A percentile compares a stretch with the other conserved stretches of the same genome.
These are phyloP conservation scores for Tychaedon coryphoeus DNA, from an alignment of 2,113 vertebrate species.

Conservation along the genomic window DNA sequence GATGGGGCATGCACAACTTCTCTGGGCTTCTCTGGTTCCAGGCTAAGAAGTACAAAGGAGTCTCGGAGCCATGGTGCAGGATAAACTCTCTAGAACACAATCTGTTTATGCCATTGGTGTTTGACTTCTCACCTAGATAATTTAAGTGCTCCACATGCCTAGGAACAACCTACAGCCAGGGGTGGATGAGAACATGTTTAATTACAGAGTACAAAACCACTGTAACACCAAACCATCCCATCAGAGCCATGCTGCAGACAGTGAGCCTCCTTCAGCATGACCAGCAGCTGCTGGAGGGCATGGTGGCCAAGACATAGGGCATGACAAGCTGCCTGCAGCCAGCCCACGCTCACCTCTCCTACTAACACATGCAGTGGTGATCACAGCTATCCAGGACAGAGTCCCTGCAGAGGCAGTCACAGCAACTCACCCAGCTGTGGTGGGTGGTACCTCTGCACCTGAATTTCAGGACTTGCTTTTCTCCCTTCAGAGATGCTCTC, in stretches of 20 bases:
- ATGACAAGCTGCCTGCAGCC: neutral
- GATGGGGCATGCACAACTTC: neutral
- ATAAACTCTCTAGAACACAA: neutral
- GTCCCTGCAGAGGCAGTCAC: neutral
- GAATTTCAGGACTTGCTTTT: neutral
- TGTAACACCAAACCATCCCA: neutral
- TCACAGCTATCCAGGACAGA: neutral
- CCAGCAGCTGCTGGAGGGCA: neutral
- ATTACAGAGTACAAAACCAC: conserved; percentile 6
- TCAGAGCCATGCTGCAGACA: neutral
- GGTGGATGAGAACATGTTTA: neutral
- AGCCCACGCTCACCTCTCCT: neutral
- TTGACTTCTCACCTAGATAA: neutral
- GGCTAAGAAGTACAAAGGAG: neutral
- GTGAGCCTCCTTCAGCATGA: neutral
- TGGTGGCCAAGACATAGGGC: neutral
- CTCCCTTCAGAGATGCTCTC: neutral
- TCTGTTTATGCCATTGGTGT: neutral
- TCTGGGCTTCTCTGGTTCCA: neutral
- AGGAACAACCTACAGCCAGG: conserved; percentile 11
- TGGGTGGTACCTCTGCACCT: neutral
- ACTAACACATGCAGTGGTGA: neutral
- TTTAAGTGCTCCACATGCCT: neutral
- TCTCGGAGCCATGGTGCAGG: neutral
- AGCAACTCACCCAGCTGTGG: neutral